Evolutionary conservation across 2,888 invertebrate genomes (phyloP), one percentile per base, ranked within the genome.

Genomic region (Perdita meconis): DNA sequence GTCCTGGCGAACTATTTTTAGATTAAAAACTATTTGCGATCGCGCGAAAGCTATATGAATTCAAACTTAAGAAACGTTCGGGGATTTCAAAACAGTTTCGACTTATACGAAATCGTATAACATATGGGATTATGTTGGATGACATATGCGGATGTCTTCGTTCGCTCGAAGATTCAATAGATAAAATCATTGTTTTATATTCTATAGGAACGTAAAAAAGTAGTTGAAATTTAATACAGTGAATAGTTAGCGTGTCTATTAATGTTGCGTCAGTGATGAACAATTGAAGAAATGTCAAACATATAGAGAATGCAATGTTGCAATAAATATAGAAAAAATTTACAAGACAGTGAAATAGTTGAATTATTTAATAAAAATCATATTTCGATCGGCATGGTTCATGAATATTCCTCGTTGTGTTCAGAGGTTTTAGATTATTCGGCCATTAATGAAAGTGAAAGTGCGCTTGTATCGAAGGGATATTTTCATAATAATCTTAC

Each of bases 401-500:
- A 40, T 19, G 24, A 60, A 47, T 47, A 72, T 34, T 64, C 16
- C n/a, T 30, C 30, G 30, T 30, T 6, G 38, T 36, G 22, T n/a
- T 22, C n/a, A 13, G 30, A 47, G 26, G 38, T 60, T 72, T 65
- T 47, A 65, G 59, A 55, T 65, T 44, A 72, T 65, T 53, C 65
- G 24, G 42, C 51, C 74, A 55, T 71, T 55, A 64, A 75, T 40
- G 73, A 75, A 73, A 75, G 75, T 75, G 75, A 73, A 75, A 75
- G 75, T 75, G 6, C 53, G 59, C 19, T 55, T 22, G 12, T 60
- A 60, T 73, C 34, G 40, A 2, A 55, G 24, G 38, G 8, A 60
- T 60, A 75, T 73, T 73, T 65, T 59, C 53, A 40, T 56, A 63
- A 53, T 60, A 51, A 34, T 34, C 16, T 40, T 51, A 57, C 5